Evolutionary conservation across 2,797 vertebrate species (phyloP), one percentile per base, ranked within the genome.

Genomic region (Malurus leucopterus): DNA sequence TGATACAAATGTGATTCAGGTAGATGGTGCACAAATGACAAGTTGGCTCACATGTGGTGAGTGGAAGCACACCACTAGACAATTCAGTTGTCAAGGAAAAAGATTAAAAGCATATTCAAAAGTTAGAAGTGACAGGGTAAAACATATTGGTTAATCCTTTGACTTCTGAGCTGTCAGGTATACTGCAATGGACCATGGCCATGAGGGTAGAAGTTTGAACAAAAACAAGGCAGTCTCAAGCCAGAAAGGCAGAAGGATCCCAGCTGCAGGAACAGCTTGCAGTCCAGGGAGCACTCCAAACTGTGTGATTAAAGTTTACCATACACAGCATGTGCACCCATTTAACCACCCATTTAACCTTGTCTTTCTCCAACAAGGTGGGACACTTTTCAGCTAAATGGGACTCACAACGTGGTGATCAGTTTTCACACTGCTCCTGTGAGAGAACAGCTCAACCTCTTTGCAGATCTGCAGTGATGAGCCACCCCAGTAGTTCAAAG

Each of bases 401-500:
- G 30, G 16, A 40, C 40, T 44, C 34, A 55, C 41, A 44, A 4
- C 3, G 16, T 17, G 49, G 5, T 63, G 53, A 59, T 4, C 18
- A 41, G 22, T 53, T 85, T 30, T 53, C 1, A 2, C 21, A 40
- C 19, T 0, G 1, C 29, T 62, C 49, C 57, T 51, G 17, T 7
- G 40, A 75, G 22, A 71, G 32, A 65, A 50, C 5, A 61, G 46
- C 12, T 68, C 20, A 9, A 49, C 50, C 36, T 46, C 40, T 69
- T 74, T 65, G 36, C 8, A 64, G 8, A 24, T 74, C 40, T 50
- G 27, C 34, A 50, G 40, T 26, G 51, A 75, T n/a, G 9, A 51
- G 22, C 27, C 15, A 34, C 9, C 9, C 40, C 58, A 1, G 1
- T 0, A 2, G 50, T 15, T 14, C 9, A 57, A 75, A 4, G 24